Base-by-base conservation (phyloP, 2,888 invertebrate genomes). In the Brachyopa scutellaris region DNA sequence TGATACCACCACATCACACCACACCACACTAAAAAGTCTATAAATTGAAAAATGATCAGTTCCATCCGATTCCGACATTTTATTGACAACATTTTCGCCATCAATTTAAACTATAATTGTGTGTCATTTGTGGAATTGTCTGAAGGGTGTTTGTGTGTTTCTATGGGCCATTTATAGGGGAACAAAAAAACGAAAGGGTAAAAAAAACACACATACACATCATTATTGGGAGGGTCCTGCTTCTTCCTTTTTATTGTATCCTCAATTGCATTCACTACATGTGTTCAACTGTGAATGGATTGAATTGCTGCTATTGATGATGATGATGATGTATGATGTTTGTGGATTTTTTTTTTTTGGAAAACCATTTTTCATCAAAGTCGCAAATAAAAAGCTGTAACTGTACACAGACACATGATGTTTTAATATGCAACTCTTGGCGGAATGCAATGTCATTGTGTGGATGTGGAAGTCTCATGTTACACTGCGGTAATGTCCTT, bases 21-120 rank as follows among this genome's bases (percentile, higher is more conserved):
- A 40, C 19, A 8, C 33, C 5, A 59, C 36, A 62, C 36, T 29
- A 47, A 36, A 73, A 2, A 49, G 13, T 13, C 7, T 6, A 59
- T 57, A 64, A 76, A 82, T 82, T 82, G 80, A 76, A 76, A 82
- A 82, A 82, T 76, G 80, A 82, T 82, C 69, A 64, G 59, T 76
- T 70, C 80, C 69, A 76, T 76, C 11, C 11, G 13, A 47, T 13
- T n/a, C n/a, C n/a, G n/a, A n/a, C n/a, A n/a, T 21, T 11, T 40
- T 62, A 76, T 76, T 76, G 80, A 70, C 80, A 82, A 76, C 80
- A 64, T 76, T 82, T 82, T 70, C 69, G 80, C 80, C 76, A 76
- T 82, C 80, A 82, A 82, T 82, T 82, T 82, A 45, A 76, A 82
- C 21, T 59, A 59, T 82, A 82, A 82, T 82, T 82, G 80, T 80